These are phyloP conservation scores for Phasianus colchicus DNA, from an alignment of 2,113 vertebrate genomes.

Conservation along the genomic window DNA sequence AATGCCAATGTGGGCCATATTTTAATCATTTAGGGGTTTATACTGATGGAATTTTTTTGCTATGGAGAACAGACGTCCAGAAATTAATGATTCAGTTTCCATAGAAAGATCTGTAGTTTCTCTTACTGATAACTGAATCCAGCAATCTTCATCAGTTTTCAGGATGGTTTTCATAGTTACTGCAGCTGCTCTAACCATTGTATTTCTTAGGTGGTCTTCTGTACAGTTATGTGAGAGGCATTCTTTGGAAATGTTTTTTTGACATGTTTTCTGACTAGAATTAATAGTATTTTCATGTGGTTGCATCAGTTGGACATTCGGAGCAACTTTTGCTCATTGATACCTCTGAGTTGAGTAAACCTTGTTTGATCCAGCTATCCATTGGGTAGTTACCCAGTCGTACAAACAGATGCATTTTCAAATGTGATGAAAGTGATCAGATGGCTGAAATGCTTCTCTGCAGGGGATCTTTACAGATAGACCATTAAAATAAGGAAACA, in stretches of 20 bases:
- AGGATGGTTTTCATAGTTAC: neutral
- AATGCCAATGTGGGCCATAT: constrained; percentile 13
- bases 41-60: constrained; percentile 8
- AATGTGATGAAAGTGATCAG: neutral
- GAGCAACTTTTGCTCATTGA: neutral
- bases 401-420: neutral
- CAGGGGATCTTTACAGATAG: neutral
- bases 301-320: neutral
- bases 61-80: constrained; percentile 35
- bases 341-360: neutral
- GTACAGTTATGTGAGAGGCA: neutral
- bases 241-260: neutral
- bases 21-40: constrained; percentile 29
- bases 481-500: neutral
- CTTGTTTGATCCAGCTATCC: neutral
- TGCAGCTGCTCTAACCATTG: neutral
- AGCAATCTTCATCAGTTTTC: neutral
- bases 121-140: neutral
- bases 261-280: neutral
- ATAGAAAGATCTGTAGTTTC: neutral
- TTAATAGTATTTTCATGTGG: neutral
- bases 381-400: neutral
- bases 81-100: constrained; percentile 20
- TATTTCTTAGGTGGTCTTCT: neutral
- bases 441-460: neutral